A percentile compares a stretch with the other conserved stretches of the same genome.
phyloP scores from a whole-genome alignment of 2,797 vertebrate species.

The Podargus strigoides region DNA sequence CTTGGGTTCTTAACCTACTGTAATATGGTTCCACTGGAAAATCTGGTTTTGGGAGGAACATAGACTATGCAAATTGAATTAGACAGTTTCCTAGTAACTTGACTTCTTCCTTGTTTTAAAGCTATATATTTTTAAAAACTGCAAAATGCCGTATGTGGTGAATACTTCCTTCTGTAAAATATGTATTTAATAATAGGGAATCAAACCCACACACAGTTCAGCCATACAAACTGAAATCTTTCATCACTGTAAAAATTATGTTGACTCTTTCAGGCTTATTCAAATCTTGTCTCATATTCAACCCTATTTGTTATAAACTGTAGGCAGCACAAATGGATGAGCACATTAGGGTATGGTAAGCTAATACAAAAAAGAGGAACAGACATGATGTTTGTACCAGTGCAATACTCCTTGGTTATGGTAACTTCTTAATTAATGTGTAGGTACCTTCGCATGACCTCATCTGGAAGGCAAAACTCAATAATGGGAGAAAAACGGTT shows the following conservation, averaged over 20 bases:
- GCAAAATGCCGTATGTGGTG: neutral
- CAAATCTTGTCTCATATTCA: neutral
- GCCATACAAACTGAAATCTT: neutral
- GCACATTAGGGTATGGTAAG: neutral
- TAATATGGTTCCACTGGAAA: neutral
- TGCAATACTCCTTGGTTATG: neutral
- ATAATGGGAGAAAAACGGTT: neutral
- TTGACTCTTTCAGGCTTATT: neutral
- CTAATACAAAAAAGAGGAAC: neutral
- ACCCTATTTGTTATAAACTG: neutral
- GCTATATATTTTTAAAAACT: rapidly evolving
- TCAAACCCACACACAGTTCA: neutral
- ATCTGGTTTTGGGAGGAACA: neutral
- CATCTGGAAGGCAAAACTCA: neutral
- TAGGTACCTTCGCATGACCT: neutral
- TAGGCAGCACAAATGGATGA: neutral
- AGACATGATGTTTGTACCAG: neutral
- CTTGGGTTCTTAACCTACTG: neutral
- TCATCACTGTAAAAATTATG: neutral
- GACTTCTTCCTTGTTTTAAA: neutral
- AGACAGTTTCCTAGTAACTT: neutral
- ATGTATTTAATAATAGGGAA: neutral
- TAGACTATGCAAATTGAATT: neutral
- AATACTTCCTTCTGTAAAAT: neutral
- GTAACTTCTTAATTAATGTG: neutral